Evolutionary conservation across 2,888 invertebrate species (phyloP), one percentile per base, ranked within the genome.

Genomic region (Drosophila leonis): DNA sequence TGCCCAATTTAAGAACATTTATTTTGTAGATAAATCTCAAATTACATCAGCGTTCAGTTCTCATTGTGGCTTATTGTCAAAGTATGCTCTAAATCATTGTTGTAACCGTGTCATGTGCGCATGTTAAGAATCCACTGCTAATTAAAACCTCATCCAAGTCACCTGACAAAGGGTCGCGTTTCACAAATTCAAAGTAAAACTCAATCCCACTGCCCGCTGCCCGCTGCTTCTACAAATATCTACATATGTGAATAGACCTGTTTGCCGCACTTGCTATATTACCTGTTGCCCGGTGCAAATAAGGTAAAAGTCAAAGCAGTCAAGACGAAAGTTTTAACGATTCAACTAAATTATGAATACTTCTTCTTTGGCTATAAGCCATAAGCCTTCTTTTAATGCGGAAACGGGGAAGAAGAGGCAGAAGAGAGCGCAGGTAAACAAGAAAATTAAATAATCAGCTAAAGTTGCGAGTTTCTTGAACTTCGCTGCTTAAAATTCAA

Each of bases 391-490:
- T 13, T 42, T n/a, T 33, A 24, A 48, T n/a, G 48, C 6, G 48
- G 27, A 46, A 46, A 46, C 4, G 20, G 10, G 24, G 8, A 24
- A 15, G 24, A 27, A 1, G 8, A 15, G 10, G 24, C 15, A 4
- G 33, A 9, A 4, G 29, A n/a, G 7, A 52, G 41, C 33, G 20
- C 24, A 59, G 15, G 42, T 13, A 12, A 49, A n/a, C 12, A 31
- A 31, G 44, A 24, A 67, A 75, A 78, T 78, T 63, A 72, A 72
- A 72, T 78, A 78, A 80, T 80, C 75, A 80, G 64, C 62, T 41
- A 72, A 60, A 65, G 62, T 56, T 68, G 76, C 57, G 71, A 75
- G 83, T 88, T 87, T 77, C 69, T 84, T 87, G 78, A 84, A 84
- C 84, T 84, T 72, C 46, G 54, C 70, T 72, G 64, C 46, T 81